Conservation (phyloP, 1,140 invertebrate species). For the Idris sp. region DNA sequence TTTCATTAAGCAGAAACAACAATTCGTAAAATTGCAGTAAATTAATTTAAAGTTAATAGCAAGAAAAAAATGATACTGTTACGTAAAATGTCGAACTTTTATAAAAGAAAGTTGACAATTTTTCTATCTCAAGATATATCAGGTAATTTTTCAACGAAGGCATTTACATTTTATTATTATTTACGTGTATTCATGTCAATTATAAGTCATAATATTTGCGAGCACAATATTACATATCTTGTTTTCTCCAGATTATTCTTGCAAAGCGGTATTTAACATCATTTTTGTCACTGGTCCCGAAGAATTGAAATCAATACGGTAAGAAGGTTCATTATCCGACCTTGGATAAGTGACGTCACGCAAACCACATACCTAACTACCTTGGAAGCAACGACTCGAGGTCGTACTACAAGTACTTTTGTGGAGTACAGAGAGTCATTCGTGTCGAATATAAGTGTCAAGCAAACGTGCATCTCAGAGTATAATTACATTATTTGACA, state of each 20-base stretch:
- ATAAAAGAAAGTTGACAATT: no score
- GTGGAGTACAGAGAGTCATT: constrained; percentile 45
- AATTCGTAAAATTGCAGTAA: no score
- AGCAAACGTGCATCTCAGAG: constrained; percentile 21
- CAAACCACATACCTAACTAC: constrained; percentile 69
- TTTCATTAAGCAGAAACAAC: no score
- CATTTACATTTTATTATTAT: no score
- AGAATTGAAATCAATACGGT: constrained; percentile 44
- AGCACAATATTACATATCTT: no score
- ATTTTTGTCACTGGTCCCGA: constrained; percentile 32
- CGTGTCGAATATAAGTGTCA: constrained; percentile 33
- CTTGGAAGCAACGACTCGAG: constrained; percentile 67
- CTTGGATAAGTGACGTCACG: constrained; percentile 75
- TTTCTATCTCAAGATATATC: no score
- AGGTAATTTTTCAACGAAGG: no score
- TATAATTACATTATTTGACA: constrained; percentile 19
- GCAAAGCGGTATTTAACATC: neutral
- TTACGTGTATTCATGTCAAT: no score
- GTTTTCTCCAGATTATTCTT: neutral
- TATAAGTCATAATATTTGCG: no score
- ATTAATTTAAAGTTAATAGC: no score
- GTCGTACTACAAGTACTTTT: constrained; percentile 60
- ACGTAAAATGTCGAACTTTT: no score
- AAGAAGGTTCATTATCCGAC: constrained; percentile 72
- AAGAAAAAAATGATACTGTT: no score